These are phyloP conservation scores for Amphiprion ocellaris DNA, from an alignment of 2,113 vertebrate species.

Conservation along the genomic window DNA sequence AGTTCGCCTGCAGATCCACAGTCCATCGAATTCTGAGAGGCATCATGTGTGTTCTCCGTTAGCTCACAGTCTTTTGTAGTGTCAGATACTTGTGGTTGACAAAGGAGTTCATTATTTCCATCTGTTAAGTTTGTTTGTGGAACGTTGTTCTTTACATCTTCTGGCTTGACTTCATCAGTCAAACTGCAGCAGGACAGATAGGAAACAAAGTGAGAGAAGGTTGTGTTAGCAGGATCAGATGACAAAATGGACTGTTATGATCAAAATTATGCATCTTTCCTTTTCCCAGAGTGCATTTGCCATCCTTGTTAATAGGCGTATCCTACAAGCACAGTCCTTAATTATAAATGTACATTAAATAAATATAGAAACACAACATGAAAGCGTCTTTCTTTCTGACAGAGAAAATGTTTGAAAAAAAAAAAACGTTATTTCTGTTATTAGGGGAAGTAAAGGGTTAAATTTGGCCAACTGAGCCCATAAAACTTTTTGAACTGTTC, in stretches of 20 bases:
- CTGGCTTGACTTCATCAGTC: conserved; percentile 43
- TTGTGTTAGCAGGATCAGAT: not conserved
- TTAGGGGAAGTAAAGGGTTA: no score
- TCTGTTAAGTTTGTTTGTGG: conserved; percentile 29
- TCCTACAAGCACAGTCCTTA: no score
- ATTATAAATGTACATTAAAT: not conserved
- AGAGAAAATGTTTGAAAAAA: no score
- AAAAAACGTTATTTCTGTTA: no score
- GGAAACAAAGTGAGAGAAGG: not conserved
- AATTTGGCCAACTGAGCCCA: no score
- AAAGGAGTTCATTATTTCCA: conserved; percentile 37
- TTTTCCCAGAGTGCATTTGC: no score
- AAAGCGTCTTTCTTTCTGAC: no score
- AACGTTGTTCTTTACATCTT: conserved; percentile 19
- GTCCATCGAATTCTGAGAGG: conserved; percentile 57
- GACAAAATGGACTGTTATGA: not conserved
- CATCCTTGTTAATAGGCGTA: no score
- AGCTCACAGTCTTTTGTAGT: conserved; percentile 17
- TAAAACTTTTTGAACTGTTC: no score
- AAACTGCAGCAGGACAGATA: conserved; percentile 47
- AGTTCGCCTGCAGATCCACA: conserved; percentile 14
- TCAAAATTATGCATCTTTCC: not conserved
- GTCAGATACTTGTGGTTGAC: conserved; percentile 27
- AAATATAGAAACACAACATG: no score
- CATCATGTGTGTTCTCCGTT: conserved; percentile 27